phyloP scores from a whole-genome alignment of 2,888 invertebrate genomes.

The Stenichneumon culpator region DNA sequence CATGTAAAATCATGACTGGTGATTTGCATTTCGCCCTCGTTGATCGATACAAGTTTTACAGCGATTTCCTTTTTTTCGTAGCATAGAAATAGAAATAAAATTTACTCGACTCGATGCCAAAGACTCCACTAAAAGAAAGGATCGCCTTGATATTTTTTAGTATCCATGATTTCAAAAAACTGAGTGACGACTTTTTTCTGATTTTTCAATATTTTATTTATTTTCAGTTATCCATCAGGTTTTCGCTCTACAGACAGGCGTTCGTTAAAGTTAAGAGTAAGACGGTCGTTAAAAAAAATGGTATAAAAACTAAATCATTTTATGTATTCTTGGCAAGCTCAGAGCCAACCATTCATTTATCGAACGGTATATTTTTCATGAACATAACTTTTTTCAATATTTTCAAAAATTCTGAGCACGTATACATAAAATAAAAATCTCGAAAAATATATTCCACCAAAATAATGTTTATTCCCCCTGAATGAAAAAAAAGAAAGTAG shows the following conservation, averaged over 20 bases:
- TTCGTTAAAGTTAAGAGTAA: neutral
- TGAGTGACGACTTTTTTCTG: neutral
- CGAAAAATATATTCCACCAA: neutral
- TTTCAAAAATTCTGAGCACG: neutral
- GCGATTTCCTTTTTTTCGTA: neutral
- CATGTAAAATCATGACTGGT: neutral
- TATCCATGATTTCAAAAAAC: too few relatives aligned
- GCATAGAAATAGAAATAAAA: neutral
- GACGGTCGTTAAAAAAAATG: neutral
- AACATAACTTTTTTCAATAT: neutral
- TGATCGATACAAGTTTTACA: neutral
- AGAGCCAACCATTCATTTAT: neutral
- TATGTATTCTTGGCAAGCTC: neutral
- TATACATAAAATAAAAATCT: neutral
- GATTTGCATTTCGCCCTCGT: neutral
- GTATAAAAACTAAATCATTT: neutral
- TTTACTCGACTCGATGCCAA: too few relatives aligned
- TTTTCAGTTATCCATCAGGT: neutral
- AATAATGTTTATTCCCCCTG: neutral
- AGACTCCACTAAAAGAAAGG: too few relatives aligned
- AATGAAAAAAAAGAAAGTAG: neutral
- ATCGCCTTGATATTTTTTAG: too few relatives aligned
- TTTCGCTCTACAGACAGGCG: neutral
- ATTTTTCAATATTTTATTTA: neutral
- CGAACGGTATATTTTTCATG: neutral